phyloP scores from a whole-genome alignment of 2,113 vertebrate genomes.

The Proteles cristata region DNA sequence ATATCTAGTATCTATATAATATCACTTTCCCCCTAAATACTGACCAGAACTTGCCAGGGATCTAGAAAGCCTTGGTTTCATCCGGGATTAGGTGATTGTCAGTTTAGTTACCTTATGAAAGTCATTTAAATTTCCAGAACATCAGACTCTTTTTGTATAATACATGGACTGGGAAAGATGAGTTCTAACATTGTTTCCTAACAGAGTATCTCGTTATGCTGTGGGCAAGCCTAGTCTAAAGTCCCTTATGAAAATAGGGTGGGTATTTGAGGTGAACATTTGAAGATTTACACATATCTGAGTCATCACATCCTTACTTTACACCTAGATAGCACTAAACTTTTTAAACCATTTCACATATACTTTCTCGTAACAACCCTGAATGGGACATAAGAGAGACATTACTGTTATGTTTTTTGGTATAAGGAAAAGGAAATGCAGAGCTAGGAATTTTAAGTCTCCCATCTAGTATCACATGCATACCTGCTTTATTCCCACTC shows the following conservation, averaged over 20 bases:
- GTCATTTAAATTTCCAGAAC: not conserved
- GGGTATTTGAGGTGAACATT: not conserved
- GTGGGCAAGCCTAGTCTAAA: not conserved
- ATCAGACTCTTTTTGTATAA: not conserved
- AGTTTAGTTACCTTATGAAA: not conserved
- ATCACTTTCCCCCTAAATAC: not conserved
- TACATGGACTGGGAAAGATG: not conserved
- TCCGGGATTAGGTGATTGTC: not conserved
- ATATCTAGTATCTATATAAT: not conserved
- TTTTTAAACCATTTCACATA: not conserved
- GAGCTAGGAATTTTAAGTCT: not conserved
- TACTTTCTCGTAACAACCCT: not conserved
- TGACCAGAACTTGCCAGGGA: not conserved
- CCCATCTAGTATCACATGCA: not conserved
- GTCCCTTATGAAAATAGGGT: fast-evolving
- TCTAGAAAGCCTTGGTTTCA: not conserved
- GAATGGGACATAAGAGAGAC: not conserved
- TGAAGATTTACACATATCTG: not conserved
- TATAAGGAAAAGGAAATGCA: not conserved
- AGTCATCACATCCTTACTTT: not conserved
- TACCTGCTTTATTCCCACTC: not conserved
- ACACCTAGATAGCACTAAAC: not conserved
- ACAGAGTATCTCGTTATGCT: not conserved
- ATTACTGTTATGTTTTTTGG: not conserved
- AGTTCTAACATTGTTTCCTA: not conserved